A percentile compares a stretch with the other conserved stretches of the same genome.
These are phyloP conservation scores for Sinohyriopsis cumingii DNA, from an alignment of 2,888 invertebrate species.

Conservation along the genomic window DNA sequence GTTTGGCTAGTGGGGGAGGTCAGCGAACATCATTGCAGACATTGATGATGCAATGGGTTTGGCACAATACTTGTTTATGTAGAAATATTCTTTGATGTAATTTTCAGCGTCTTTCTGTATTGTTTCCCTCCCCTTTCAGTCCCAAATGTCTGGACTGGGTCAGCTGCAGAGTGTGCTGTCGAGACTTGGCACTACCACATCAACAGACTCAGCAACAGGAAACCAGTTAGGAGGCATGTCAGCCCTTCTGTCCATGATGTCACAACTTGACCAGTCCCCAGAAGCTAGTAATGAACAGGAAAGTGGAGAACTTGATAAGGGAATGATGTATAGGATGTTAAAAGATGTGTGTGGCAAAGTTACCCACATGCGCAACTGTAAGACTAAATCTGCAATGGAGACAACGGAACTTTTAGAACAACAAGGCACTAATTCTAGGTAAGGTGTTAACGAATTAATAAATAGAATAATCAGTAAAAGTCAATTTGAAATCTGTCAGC, in stretches of 20 bases:
- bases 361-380: slow-evolving; percentile 4
- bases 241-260: slow-evolving; percentile 13
- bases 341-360: slow-evolving; percentile 35
- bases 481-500: too few species aligned
- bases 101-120: too few species aligned
- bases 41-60: too few species aligned
- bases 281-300: not conserved
- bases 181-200: not conserved
- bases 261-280: slow-evolving; percentile 6
- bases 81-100: too few species aligned
- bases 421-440: too few species aligned
- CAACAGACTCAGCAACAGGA: not conserved
- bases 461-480: too few species aligned
- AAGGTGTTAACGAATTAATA: too few species aligned
- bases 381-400: too few species aligned
- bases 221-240: not conserved
- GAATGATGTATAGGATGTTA: slow-evolving; percentile 30
- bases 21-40: too few species aligned
- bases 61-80: too few species aligned
- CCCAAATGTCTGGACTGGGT: slow-evolving; percentile 21
- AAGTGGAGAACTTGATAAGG: not conserved
- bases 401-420: too few species aligned
- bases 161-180: slow-evolving; percentile 4
- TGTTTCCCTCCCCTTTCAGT: slow-evolving; percentile 12
- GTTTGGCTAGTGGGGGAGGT: too few species aligned